These are phyloP conservation scores for Lobophora halterata DNA, from an alignment of 2,888 invertebrate genomes.

Conservation along the genomic window DNA sequence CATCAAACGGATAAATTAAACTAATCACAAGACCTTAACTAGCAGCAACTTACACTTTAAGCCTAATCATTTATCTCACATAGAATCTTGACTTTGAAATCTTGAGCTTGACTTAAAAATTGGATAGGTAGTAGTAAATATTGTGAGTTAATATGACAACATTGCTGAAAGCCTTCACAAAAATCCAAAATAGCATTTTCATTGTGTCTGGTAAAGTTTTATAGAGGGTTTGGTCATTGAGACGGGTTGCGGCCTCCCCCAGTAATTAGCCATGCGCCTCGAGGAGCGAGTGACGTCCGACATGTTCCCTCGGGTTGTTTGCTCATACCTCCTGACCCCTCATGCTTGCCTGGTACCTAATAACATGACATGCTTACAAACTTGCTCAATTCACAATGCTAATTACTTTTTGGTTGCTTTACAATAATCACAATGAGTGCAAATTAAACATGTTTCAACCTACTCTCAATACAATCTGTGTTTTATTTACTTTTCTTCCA, in stretches of 20 bases:
- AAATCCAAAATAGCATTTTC: slow-evolving; percentile 8
- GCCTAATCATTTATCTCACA: too few relatives aligned
- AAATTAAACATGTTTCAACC: not conserved
- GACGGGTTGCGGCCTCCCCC: slow-evolving; percentile 32
- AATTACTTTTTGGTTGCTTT: slow-evolving; percentile 8
- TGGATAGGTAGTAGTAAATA: too few relatives aligned
- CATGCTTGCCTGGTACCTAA: slow-evolving; percentile 14
- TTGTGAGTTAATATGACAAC: not conserved
- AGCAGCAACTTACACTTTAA: too few relatives aligned
- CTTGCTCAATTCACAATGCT: slow-evolving; percentile 10
- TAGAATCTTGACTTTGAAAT: too few relatives aligned
- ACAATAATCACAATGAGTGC: not conserved
- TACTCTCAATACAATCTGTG: too few relatives aligned
- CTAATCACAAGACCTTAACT: too few relatives aligned
- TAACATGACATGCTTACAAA: slow-evolving; percentile 19
- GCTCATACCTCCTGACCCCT: slow-evolving; percentile 18
- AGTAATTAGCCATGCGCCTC: slow-evolving; percentile 46
- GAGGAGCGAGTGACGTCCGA: slow-evolving; percentile 32
- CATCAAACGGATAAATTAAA: slow-evolving; percentile 68
- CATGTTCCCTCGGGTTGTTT: slow-evolving; percentile 33
- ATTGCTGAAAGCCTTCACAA: not conserved
- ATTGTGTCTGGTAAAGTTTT: slow-evolving; percentile 17
- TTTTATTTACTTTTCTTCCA: not conserved
- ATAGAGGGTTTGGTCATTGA: slow-evolving; percentile 26
- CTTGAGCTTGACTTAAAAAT: too few relatives aligned